Base-by-base conservation (phyloP, 2,888 invertebrate genomes). In the Apeira syringaria region DNA sequence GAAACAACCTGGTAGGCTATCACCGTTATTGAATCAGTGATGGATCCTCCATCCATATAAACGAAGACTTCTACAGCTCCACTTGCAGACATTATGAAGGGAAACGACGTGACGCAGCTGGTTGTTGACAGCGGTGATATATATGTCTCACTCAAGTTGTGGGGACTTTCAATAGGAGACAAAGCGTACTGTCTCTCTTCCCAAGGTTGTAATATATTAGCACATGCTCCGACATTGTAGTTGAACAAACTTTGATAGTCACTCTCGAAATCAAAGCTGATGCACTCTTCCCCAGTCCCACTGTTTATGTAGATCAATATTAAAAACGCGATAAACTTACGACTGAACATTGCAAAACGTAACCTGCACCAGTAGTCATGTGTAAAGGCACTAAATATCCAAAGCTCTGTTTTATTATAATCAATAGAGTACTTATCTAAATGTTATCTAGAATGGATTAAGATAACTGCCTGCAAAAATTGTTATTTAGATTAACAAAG, bases 31-130 rank as follows among this genome's bases (percentile, higher is more conserved):
- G 62, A 60, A 47, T 79, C 74, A 3, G 25, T 28, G 1, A 1
- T 0, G 3, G 38, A 34, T 0, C 12, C 13, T 2, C 68, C 56
- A 6, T 66, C 50, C 61, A 79, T 67, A 35, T 55, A 77, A 5
- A 75, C 34, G 26, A 65, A 63, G 1, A 74, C 56, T 66, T 82
- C 74, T 2, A 83, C 27, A 5, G 34, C 20, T 9, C 80, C 80
- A 3, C 47, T 46, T 5, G 56, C 41, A 1, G 58, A 29, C 65
- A 80, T 66, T 0, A 51, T 15, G 33, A 80, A 69, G 7, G 31
- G 3, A 25, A 59, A 61, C 5, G 67, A 65, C 2, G 67, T 56
- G 1, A 54, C 56, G 41, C 70, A 69, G 41, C 64, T 65, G 2
- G 56, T 28, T 0, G 1, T 0, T 0, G 18, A 1, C 30, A 12